Evolutionary conservation across 92 coral and sea anemone species (phyloP).

Genomic region (Isaurus tuberculatus): DNA sequence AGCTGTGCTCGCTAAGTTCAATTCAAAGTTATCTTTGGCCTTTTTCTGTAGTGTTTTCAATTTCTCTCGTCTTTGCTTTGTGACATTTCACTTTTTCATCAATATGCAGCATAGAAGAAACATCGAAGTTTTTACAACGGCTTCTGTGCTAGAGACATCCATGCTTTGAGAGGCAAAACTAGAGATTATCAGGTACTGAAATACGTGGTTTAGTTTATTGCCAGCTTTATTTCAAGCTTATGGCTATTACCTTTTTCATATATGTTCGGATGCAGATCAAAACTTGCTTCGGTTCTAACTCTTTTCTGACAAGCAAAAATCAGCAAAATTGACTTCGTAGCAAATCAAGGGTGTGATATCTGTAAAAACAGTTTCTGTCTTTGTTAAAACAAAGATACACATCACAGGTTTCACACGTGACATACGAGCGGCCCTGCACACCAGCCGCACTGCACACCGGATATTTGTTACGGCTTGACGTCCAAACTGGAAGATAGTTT

Average conservation of each 20-base stretch:
- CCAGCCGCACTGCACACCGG: too few relatives aligned
- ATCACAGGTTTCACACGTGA: too few relatives aligned
- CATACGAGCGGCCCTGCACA: too few relatives aligned
- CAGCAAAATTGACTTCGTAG: too few relatives aligned
- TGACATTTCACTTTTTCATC: neutral
- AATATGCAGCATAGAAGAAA: neutral
- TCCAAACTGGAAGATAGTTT: too few relatives aligned
- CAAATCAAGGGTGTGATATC: too few relatives aligned
- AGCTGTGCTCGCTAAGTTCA: slow-evolving; percentile 3
- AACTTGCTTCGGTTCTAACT: neutral
- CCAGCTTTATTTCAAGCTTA: slow-evolving; percentile 4
- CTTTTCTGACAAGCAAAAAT: too few relatives aligned
- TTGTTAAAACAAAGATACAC: too few relatives aligned
- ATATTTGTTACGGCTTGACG: too few relatives aligned
- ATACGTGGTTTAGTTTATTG: slow-evolving; percentile 1
- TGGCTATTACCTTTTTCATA: neutral
- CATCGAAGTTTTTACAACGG: neutral
- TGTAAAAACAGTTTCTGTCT: too few relatives aligned
- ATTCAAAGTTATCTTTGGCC: slow-evolving; percentile 5
- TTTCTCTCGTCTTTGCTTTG: neutral
- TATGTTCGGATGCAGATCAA: slow-evolving; percentile 2
- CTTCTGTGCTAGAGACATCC: neutral
- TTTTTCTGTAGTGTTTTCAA: neutral
- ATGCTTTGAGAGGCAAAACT: neutral
- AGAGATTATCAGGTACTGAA: neutral